These are phyloP conservation scores for Leptobrachium ailaonicum DNA, from an alignment of 2,113 vertebrate genomes.

Conservation along the genomic window DNA sequence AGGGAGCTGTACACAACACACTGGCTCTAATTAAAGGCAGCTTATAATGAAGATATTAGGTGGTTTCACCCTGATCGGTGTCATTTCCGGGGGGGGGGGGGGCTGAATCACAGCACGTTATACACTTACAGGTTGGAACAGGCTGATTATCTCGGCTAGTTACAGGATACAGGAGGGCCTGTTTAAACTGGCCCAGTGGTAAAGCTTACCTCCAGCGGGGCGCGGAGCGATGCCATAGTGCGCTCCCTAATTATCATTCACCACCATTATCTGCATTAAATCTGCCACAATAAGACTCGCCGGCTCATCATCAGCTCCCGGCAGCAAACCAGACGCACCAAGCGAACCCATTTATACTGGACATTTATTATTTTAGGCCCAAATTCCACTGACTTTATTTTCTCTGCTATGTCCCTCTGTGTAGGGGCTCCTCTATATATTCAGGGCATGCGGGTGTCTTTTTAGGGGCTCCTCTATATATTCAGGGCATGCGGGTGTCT, in stretches of 20 bases:
- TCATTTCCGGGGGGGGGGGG: slow-evolving; percentile 57
- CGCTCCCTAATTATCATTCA: slow-evolving; percentile 31
- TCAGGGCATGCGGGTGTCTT: too few relatives aligned
- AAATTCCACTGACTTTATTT: too few relatives aligned
- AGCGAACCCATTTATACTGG: too few relatives aligned
- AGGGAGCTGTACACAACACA: too few relatives aligned
- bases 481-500: too few relatives aligned
- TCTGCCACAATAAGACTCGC: not conserved
- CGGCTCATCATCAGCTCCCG: not conserved
- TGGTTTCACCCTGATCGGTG: slow-evolving; percentile 49
- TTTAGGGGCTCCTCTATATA: too few relatives aligned
- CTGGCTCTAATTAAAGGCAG: too few relatives aligned
- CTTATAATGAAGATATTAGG: not conserved
- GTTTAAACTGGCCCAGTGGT: slow-evolving; percentile 73
- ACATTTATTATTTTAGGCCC: too few relatives aligned
- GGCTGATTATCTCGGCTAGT: slow-evolving; percentile 71
- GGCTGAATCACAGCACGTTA: slow-evolving; percentile 69
- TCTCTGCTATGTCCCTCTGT: too few relatives aligned
- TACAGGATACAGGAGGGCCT: slow-evolving; percentile 70
- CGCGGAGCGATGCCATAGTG: not conserved
- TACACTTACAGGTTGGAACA: slow-evolving; percentile 72
- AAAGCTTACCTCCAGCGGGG: slow-evolving; percentile 46
- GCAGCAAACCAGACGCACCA: too few relatives aligned
- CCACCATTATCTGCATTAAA: slow-evolving; percentile 20
- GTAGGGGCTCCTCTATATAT: too few relatives aligned